Conservation (phyloP, 2,888 invertebrate genomes). For the Stenurella melanura region DNA sequence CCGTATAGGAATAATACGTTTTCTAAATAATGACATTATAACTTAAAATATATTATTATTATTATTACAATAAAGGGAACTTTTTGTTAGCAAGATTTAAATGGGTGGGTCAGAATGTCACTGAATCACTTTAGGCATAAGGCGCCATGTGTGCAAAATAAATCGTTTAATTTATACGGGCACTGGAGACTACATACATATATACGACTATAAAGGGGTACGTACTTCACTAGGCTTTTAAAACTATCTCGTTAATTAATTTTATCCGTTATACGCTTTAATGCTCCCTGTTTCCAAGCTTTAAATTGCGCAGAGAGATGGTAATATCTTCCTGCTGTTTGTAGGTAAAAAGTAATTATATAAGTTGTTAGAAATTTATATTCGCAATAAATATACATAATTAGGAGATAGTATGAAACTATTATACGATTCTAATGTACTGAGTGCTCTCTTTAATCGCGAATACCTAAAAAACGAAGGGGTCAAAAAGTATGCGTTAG, state of each 20-base stretch:
- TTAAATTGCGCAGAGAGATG: not conserved
- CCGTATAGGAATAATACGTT: not conserved
- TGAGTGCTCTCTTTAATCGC: too few species aligned
- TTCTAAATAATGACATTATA: not conserved
- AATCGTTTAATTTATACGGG: constrained; percentile 17
- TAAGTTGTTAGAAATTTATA: not conserved
- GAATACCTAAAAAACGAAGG: too few species aligned
- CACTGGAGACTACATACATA: not conserved
- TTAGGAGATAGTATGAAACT: too few species aligned
- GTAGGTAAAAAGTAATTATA: not conserved
- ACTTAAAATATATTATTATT: not conserved
- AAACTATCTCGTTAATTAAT: constrained; percentile 36
- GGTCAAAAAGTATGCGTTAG: too few species aligned
- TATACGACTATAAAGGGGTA: constrained; percentile 25
- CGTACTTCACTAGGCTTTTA: constrained; percentile 27
- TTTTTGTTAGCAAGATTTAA: constrained; percentile 4
- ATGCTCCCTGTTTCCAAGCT: not conserved
- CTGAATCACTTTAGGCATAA: constrained; percentile 8
- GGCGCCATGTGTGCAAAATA: constrained; percentile 23
- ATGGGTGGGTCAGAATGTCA: constrained; percentile 13
- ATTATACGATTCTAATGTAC: too few species aligned
- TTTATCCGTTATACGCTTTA: constrained; percentile 5
- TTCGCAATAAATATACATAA: too few species aligned
- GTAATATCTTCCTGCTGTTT: not conserved
- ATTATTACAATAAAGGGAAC: constrained; percentile 1